Conservation (phyloP, 2,888 invertebrate genomes). For the Ophion obscuratus region DNA sequence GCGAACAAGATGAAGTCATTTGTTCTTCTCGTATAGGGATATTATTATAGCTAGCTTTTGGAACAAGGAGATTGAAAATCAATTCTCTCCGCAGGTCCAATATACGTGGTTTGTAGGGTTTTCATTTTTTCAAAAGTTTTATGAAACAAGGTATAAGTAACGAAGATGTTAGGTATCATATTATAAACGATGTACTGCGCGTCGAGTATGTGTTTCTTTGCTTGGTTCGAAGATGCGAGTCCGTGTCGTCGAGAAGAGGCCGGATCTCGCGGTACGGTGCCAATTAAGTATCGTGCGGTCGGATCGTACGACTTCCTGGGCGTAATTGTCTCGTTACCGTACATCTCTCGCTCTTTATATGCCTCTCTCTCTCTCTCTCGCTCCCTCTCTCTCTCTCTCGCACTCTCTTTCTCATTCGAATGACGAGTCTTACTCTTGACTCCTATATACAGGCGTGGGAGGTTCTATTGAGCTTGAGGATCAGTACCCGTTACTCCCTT, state of each 20-base stretch:
- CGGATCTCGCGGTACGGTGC: constrained; percentile 67
- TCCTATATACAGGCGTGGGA: constrained; percentile 66
- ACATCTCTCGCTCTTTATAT: constrained; percentile 27
- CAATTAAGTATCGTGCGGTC: constrained; percentile 74
- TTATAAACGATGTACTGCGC: neutral
- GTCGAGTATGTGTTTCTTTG: constrained; percentile 27
- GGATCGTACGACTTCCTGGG: constrained; percentile 73
- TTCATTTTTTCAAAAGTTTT: too few relatives aligned
- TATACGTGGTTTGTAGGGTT: too few relatives aligned
- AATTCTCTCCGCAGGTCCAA: too few relatives aligned
- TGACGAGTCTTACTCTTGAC: constrained; percentile 46
- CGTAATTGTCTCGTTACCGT: constrained; percentile 74
- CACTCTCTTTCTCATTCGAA: constrained; percentile 14
- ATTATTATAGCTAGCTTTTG: too few relatives aligned
- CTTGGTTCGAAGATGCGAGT: constrained; percentile 3
- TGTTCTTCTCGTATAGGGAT: too few relatives aligned
- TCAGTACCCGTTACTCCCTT: constrained; percentile 45
- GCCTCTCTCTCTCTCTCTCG: neutral
- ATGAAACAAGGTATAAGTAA: neutral
- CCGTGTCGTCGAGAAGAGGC: constrained; percentile 55
- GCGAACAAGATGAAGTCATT: too few relatives aligned
- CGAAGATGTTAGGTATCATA: neutral
- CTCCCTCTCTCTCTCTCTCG: constrained; percentile 24
- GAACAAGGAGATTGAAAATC: too few relatives aligned
- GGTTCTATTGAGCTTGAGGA: constrained; percentile 71